Conservation (phyloP, 1,140 invertebrate genomes). For the Drosophila guanche region DNA sequence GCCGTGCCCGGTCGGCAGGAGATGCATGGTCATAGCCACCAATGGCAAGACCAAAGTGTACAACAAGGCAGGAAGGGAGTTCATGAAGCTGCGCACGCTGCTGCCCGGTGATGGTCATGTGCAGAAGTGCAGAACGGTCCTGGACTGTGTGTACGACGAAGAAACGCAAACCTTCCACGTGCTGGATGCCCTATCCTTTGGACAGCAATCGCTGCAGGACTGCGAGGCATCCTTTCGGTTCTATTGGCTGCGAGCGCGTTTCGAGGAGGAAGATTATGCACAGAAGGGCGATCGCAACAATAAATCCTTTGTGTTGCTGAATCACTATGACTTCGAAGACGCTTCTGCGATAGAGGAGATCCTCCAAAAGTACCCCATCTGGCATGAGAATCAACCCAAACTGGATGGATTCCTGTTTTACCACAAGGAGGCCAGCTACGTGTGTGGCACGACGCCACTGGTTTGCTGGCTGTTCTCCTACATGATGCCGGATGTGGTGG, state of each 20-base stretch:
- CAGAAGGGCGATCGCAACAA: constrained; percentile 44
- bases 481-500: constrained; percentile 92
- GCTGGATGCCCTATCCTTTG: constrained; percentile 93
- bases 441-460: constrained; percentile 90
- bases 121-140: constrained; percentile 84
- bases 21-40: constrained; percentile 90
- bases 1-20: constrained; percentile 91
- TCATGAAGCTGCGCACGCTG: constrained; percentile 86
- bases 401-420: constrained; percentile 93
- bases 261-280: constrained; percentile 47
- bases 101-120: constrained; percentile 90
- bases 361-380: constrained; percentile 64
- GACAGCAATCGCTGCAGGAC: constrained; percentile 89
- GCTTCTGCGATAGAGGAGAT: constrained; percentile 34
- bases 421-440: constrained; percentile 91
- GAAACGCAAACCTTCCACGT: constrained; percentile 88
- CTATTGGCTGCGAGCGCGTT: constrained; percentile 75
- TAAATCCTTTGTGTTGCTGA: constrained; percentile 52
- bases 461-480: constrained; percentile 94
- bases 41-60: constrained; percentile 90
- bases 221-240: constrained; percentile 87
- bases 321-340: constrained; percentile 66
- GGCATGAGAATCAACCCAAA: constrained; percentile 73
- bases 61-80: constrained; percentile 87
- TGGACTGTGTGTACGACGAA: constrained; percentile 92